Evolutionary conservation across 2,113 vertebrate species (phyloP), one percentile per base, ranked within the genome.

Genomic region (Seriola dumerili): DNA sequence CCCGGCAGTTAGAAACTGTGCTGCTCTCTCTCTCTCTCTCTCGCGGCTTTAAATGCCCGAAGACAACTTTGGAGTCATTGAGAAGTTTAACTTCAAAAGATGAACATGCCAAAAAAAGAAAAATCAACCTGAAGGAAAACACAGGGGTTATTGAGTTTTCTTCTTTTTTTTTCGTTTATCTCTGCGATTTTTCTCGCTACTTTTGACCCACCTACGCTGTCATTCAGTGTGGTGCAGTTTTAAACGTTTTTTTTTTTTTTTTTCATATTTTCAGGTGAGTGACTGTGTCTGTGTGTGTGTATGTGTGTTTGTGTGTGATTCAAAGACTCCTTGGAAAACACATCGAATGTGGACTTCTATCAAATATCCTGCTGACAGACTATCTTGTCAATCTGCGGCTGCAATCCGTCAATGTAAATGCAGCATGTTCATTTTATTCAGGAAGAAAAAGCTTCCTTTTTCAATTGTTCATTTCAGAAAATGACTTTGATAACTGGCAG

Each of bases 331-430:
- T 0, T 52, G 63, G 69, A 75, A 83, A 68, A 57, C 5, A 48
- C 16, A 36, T 42, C 4, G 57, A 23, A 78, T 84, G 48, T 77
- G 57, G 46, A 85, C 61, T n/a, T 55, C 85, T 32, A 85, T 91
- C 84, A 87, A 84, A 89, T 64, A 78, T 66, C 73, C 83, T 29
- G 77, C 83, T 91, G 84, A 89, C 83, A 83, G 81, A 88, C 76
- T 83, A 75, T 86, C 62, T 78, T 88, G 88, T 89, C 86, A 88
- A 82, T 91, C 69, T 74, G 81, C 74, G 59, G 81, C 73, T 69
- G 76, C 75, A 75, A 87, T 88, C 78, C 80, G 83, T 93, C 89
- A 91, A 76, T 65, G 66, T 63, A 85, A 89, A 90, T 83, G 70
- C 29, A 42, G 34, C 48, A 42, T 50, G 38, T 76, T 85, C 63